Evolutionary conservation across 1,140 invertebrate species (phyloP).

Genomic region (Drosophila saltans): DNA sequence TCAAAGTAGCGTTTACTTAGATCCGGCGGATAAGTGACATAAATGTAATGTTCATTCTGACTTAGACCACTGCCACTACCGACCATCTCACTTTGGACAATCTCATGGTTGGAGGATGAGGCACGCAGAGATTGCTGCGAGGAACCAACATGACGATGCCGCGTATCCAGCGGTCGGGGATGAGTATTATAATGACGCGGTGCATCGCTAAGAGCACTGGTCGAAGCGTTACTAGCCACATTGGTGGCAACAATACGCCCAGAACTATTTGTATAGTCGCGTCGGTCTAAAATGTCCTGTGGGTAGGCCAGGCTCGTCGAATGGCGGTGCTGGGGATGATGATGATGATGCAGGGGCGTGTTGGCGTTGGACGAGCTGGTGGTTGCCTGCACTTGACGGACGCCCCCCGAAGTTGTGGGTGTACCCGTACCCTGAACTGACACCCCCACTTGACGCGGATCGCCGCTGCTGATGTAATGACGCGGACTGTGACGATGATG

Average conservation of each 20-base stretch:
- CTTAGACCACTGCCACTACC: constrained; percentile 38
- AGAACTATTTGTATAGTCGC: constrained; percentile 81
- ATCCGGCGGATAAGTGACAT: constrained; percentile 93
- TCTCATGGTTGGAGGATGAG: constrained; percentile 77
- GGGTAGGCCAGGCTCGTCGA: constrained; percentile 80
- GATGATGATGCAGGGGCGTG: constrained; percentile 65
- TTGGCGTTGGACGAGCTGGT: constrained; percentile 67
- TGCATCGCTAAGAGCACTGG: constrained; percentile 24
- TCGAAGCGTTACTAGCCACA: constrained; percentile 47
- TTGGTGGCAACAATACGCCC: constrained; percentile 60
- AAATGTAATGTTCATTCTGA: constrained; percentile 90
- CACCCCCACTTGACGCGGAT: constrained; percentile 67
- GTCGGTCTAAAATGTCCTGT: constrained; percentile 83
- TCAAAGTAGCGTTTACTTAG: constrained; percentile 91
- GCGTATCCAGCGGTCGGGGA: constrained; percentile 71
- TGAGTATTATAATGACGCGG: constrained; percentile 75
- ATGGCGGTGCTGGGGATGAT: constrained; percentile 59
- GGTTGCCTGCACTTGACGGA: constrained; percentile 58
- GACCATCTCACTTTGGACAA: constrained; percentile 73
- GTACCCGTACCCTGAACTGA: constrained; percentile 40
- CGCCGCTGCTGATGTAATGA: constrained; percentile 67
- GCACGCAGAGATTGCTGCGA: constrained; percentile 78
- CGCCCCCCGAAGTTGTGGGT: constrained; percentile 56
- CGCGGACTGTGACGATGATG: constrained; percentile 74
- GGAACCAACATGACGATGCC: constrained; percentile 74